These are phyloP conservation scores for Drosophila ohnishii DNA, from an alignment of 1,140 invertebrate genomes.

Conservation along the genomic window DNA sequence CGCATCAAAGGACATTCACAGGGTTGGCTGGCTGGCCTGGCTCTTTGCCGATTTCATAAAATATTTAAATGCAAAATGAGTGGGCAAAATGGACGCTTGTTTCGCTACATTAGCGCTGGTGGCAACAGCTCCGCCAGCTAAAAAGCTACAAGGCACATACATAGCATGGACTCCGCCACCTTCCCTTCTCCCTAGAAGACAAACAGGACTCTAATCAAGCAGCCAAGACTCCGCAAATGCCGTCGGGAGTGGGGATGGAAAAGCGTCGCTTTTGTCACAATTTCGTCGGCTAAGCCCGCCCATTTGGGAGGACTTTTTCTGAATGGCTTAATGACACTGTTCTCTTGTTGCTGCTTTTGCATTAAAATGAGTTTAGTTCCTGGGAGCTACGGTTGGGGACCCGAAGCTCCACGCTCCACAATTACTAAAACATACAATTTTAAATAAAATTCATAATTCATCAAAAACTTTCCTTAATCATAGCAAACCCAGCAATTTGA, in stretches of 20 bases:
- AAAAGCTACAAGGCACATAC: neutral
- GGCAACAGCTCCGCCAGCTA: slow-evolving; percentile 1
- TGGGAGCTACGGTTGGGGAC: neutral
- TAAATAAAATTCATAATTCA: slow-evolving; percentile 13
- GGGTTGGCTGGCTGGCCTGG: slow-evolving; percentile 2
- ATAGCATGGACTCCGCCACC: neutral
- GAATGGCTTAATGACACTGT: slow-evolving; percentile 13
- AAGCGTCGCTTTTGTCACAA: slow-evolving; percentile 14
- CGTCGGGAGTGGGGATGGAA: slow-evolving; percentile 1
- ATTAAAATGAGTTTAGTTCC: slow-evolving; percentile 15
- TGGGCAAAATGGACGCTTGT: slow-evolving; percentile 43
- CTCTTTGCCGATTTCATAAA: slow-evolving; percentile 66
- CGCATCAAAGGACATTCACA: slow-evolving; percentile 13
- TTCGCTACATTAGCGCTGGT: slow-evolving; percentile 46
- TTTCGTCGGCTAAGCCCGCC: slow-evolving; percentile 9
- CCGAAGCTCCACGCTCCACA: neutral
- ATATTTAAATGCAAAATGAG: slow-evolving; percentile 73
- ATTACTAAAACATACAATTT: slow-evolving; percentile 14
- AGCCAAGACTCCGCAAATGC: slow-evolving; percentile 5
- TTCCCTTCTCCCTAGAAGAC: neutral
- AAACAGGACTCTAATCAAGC: slow-evolving; percentile 15
- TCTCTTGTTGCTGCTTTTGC: slow-evolving; percentile 8
- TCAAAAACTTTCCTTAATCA: neutral
- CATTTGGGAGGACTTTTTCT: slow-evolving; percentile 11
- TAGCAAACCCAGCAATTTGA: neutral